phyloP scores from a whole-genome alignment of 2,797 vertebrate species.

The Anabas testudineus region DNA sequence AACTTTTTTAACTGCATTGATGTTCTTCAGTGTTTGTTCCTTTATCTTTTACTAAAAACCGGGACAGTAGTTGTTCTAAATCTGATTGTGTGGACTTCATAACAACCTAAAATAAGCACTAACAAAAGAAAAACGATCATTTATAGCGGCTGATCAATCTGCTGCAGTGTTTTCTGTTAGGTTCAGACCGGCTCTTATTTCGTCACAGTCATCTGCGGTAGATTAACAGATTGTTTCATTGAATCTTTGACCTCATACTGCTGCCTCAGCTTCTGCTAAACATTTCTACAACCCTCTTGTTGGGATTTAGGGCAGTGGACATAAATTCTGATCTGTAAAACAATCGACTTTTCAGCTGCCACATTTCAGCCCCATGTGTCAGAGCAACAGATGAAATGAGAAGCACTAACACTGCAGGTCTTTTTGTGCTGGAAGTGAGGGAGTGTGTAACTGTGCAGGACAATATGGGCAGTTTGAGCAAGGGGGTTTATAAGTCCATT shows the following conservation, averaged over 20 bases:
- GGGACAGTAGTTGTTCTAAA: background rate
- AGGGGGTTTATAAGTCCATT: constrained; percentile 60
- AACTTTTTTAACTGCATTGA: too few species aligned
- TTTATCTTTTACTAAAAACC: too few species aligned
- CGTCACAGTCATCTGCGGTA: constrained; percentile 46
- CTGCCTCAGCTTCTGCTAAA: constrained; percentile 8
- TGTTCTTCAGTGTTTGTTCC: background rate
- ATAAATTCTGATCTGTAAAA: background rate
- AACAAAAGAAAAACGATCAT: background rate
- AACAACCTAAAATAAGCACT: background rate
- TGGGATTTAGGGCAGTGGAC: constrained; percentile 11
- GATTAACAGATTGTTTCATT: constrained; percentile 62
- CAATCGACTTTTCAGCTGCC: background rate
- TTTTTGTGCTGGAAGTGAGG: background rate
- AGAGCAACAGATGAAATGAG: constrained; percentile 19
- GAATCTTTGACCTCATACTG: constrained; percentile 30
- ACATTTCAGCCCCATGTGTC: background rate
- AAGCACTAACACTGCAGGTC: background rate
- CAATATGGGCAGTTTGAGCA: constrained; percentile 58
- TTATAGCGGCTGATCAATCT: background rate
- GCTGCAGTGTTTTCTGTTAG: background rate
- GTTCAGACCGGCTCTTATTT: constrained; percentile 33
- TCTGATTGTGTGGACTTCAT: background rate
- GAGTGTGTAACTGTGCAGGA: constrained; percentile 11
- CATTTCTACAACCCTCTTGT: background rate